A percentile compares a stretch with the other conserved stretches of the same genome.
These are phyloP conservation scores for Drosophila novamexicana DNA, from an alignment of 1,140 invertebrate species.

Conservation along the genomic window DNA sequence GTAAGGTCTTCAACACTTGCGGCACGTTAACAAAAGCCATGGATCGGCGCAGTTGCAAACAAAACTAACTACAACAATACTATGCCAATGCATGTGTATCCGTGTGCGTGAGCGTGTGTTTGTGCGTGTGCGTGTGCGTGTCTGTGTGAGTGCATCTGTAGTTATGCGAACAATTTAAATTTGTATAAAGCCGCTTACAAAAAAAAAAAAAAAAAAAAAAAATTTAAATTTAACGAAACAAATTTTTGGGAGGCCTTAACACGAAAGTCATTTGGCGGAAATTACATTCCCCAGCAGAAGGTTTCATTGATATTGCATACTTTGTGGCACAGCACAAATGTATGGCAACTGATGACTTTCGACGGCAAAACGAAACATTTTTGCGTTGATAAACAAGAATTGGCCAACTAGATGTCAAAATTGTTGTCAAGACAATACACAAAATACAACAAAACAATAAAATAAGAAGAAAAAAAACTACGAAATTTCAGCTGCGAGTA, in stretches of 20 bases:
- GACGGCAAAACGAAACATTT: neutral
- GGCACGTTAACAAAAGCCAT: constrained; percentile 42
- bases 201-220: neutral
- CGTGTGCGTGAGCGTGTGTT: constrained; percentile 11
- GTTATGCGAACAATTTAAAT: constrained; percentile 1
- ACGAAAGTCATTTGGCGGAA: neutral
- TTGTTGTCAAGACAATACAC: neutral
- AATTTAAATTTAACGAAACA: neutral
- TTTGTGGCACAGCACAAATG: neutral
- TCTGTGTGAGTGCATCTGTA: constrained; percentile 10
- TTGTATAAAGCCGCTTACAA: neutral
- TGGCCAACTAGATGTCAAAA: neutral
- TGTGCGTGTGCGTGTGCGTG: constrained; percentile 9
- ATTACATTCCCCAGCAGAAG: neutral
- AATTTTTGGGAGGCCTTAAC: neutral
- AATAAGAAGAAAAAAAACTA: too few species aligned
- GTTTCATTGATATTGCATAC: constrained; percentile 1
- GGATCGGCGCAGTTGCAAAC: constrained; percentile 8
- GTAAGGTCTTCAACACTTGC: constrained; percentile 60
- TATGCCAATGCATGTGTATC: constrained; percentile 10
- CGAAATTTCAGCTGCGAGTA: too few species aligned
- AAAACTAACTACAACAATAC: constrained; percentile 17
- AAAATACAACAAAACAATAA: neutral
- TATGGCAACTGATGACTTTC: neutral
- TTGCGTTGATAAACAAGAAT: neutral